Conservation (phyloP, 2,797 vertebrate species). For the Balearica regulorum region DNA sequence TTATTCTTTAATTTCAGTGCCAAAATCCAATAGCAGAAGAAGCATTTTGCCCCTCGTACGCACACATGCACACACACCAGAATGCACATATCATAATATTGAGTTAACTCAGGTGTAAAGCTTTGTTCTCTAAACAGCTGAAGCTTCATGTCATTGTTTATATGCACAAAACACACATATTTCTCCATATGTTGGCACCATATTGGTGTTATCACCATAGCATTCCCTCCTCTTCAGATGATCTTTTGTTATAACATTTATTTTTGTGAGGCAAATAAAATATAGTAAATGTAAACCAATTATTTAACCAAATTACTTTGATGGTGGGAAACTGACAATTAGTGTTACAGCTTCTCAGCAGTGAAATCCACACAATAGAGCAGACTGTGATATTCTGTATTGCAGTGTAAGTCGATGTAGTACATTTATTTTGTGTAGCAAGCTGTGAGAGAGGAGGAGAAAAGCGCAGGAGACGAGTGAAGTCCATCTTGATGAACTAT, state of each 20-base stretch:
- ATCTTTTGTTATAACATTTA: constrained; percentile 44
- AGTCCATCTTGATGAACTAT: constrained; percentile 9
- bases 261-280: constrained; percentile 60
- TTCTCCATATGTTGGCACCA: constrained; percentile 55
- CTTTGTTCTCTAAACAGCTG: constrained; percentile 30
- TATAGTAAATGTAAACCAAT: constrained; percentile 57
- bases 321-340: constrained; percentile 66
- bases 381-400: constrained; percentile 7
- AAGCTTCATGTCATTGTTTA: constrained; percentile 34
- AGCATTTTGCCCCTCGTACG: not conserved
- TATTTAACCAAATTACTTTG: constrained; percentile 69
- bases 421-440: constrained; percentile 44
- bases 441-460: not conserved
- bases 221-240: constrained; percentile 40
- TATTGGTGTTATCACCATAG: constrained; percentile 56
- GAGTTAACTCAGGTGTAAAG: constrained; percentile 39
- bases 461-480: not conserved
- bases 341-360: constrained; percentile 55
- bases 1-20: not conserved
- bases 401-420: constrained; percentile 9
- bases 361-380: constrained; percentile 48
- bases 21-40: not conserved
- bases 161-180: constrained; percentile 24
- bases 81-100: not conserved
- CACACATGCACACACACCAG: not conserved